Evolutionary conservation across 2,888 invertebrate genomes (phyloP), one percentile per base, ranked within the genome.

Genomic region (Leistus spinibarbis): DNA sequence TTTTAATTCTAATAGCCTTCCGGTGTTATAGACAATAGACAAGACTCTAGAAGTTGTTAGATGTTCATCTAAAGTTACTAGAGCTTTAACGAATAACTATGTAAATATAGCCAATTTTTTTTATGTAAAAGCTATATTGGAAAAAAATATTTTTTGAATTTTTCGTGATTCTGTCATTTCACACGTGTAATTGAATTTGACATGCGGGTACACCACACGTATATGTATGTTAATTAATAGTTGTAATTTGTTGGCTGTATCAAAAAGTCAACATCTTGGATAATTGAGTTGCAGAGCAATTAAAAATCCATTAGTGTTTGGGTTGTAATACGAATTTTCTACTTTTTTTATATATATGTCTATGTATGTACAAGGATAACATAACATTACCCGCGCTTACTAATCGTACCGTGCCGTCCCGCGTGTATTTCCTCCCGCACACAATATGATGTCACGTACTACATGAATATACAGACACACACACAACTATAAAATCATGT

Each of bases 291-390:
- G 81, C 80, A 81, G 19, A 82, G 83, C 83, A 85, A 85, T 85
- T 85, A 85, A 85, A 85, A 84, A 84, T 83, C 84, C 85, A 85
- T 85, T 85, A 85, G 84, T 82, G 79, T 80, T 82, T 82, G 83
- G 82, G 40, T 19, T 83, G 82, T 82, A 83, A 83, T 83, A 83
- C 83, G 82, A 82, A 84, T 84, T 83, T 80, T 40, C 80, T 82
- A 82, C 40, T 40, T 40, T 40, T 82, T 84, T 84, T 83, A 82
- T 81, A 82, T 82, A 82, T 56, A 65, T 5, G 9, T 20, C 7
- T 10, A 4, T 40, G 40, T 40, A 40, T 10, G 53, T 19, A 57
- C 20, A 79, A 78, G 81, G 81, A 82, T 81, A 81, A 79, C 40
- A 82, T 81, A 81, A 79, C 40, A 40, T 40, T 40, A 40, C 40